phyloP scores from a whole-genome alignment of 2,113 vertebrate genomes.

The Noctilio leporinus region DNA sequence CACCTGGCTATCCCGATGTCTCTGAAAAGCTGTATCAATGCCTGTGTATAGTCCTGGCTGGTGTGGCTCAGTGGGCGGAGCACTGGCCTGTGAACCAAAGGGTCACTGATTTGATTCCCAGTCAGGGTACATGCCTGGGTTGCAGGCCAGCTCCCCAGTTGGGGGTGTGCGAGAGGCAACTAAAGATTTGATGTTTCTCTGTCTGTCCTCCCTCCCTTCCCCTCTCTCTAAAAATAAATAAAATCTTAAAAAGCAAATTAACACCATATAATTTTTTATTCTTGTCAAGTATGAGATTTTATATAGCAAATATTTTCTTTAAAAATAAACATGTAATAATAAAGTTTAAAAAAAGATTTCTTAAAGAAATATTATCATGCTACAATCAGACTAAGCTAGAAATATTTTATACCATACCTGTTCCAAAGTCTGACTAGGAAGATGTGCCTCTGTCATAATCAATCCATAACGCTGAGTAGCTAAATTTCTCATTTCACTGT shows the following conservation, averaged over 20 bases:
- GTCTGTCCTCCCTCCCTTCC: too few species aligned
- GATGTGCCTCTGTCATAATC: conserved; percentile 95
- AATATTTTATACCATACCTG: conserved; percentile 82
- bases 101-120: too few species aligned
- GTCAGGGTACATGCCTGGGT: too few species aligned
- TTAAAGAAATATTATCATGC: not conserved
- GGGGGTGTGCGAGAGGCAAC: too few species aligned
- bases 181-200: too few species aligned
- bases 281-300: not conserved
- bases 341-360: not conserved
- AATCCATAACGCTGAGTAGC: conserved; percentile 96
- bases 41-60: not conserved
- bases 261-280: not conserved
- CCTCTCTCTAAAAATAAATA: too few species aligned
- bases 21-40: not conserved
- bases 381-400: not conserved
- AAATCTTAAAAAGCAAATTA: not conserved
- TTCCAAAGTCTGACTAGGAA: conserved; percentile 98
- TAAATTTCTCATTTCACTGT: conserved; percentile 98
- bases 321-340: conserved; percentile 1
- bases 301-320: not conserved
- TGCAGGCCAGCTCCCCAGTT: too few species aligned
- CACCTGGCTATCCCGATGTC: not conserved
- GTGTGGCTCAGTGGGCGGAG: too few species aligned
- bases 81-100: too few species aligned